A percentile compares a stretch with the other conserved stretches of the same genome.
These are phyloP conservation scores for Taenaris catops DNA, from an alignment of 2,888 invertebrate species.

Conservation along the genomic window DNA sequence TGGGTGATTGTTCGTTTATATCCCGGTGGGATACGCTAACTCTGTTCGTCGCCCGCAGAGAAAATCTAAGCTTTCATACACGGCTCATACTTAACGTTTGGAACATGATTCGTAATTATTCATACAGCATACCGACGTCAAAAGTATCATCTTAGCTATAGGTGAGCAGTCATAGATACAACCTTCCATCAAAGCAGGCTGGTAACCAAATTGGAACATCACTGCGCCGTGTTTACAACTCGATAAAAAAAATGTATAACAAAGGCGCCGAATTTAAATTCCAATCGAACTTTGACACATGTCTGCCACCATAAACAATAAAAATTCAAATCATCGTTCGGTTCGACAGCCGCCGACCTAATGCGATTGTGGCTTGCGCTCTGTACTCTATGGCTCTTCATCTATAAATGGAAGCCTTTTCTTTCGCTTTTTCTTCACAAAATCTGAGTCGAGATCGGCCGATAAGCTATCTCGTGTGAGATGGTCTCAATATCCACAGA, in stretches of 20 bases:
- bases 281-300: slow-evolving; percentile 80
- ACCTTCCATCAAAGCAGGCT: slow-evolving; percentile 56
- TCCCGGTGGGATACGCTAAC: too few species aligned
- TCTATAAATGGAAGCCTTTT: slow-evolving; percentile 77
- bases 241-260: slow-evolving; percentile 70
- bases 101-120: slow-evolving; percentile 73
- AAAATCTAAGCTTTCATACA: too few species aligned
- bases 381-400: slow-evolving; percentile 61
- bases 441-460: slow-evolving; percentile 69
- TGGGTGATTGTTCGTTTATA: too few species aligned
- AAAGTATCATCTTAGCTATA: slow-evolving; percentile 56
- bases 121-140: slow-evolving; percentile 71
- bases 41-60: too few species aligned
- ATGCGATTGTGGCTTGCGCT: slow-evolving; percentile 69
- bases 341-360: slow-evolving; percentile 59
- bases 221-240: slow-evolving; percentile 76
- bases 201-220: slow-evolving; percentile 78
- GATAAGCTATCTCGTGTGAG: slow-evolving; percentile 76
- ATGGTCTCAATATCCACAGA: slow-evolving; percentile 79
- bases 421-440: slow-evolving; percentile 75
- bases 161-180: slow-evolving; percentile 65
- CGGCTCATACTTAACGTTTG: too few species aligned
- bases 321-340: slow-evolving; percentile 76
- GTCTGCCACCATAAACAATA: slow-evolving; percentile 80
- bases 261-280: slow-evolving; percentile 79